Base-by-base conservation (phyloP, 2,113 vertebrate species). In the Protomyctophum bolini region DNA sequence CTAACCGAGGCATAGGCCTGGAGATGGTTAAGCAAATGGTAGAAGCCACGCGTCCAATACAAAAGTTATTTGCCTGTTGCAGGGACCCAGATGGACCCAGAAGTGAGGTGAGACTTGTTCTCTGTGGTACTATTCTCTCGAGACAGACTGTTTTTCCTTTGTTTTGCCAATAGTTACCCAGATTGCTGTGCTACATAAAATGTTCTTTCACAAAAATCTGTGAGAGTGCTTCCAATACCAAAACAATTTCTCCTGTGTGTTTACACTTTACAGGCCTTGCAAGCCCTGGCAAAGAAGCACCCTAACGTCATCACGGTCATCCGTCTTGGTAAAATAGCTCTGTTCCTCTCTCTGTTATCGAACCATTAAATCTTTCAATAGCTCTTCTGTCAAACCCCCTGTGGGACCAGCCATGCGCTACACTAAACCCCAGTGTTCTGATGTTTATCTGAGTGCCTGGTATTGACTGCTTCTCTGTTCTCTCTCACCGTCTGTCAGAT, bases 1-100 rank as follows among this genome's bases (percentile, higher is more conserved):
- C 87, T 21, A 90, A 85, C 79, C 48, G 85, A 66, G 89, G 85
- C 63, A 70, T 87, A 29, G 86, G 81, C 21, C 68, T 88, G 77
- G 84, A 88, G 69, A 83, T 89, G 77, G 76, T 85, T 4, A 80
- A 66, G 46, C 75, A 86, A 68, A 75, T 88, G 61, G 9, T 73
- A 15, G 76, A 76, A 14, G 9, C 1, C 2, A 21, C 58, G 4
- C 6, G 1, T 10, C 63, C 63, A 14, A 9, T 66, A 52, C 63
- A 6, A 10, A 76, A 65, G 56, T 51, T 88, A 56, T 84, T 87
- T 5, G 81, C 84, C 4, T 69, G 78, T 29, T 88, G 85, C 60
- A 85, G 82, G 28, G 75, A 89, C 7, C 85, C 86, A 46, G 73
- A 74, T 3, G 86, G 80, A 51, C 51, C 76, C 1, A 81, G 54